Evolutionary conservation across 2,113 vertebrate genomes (phyloP).

Genomic region (Colistium nudipinnis): DNA sequence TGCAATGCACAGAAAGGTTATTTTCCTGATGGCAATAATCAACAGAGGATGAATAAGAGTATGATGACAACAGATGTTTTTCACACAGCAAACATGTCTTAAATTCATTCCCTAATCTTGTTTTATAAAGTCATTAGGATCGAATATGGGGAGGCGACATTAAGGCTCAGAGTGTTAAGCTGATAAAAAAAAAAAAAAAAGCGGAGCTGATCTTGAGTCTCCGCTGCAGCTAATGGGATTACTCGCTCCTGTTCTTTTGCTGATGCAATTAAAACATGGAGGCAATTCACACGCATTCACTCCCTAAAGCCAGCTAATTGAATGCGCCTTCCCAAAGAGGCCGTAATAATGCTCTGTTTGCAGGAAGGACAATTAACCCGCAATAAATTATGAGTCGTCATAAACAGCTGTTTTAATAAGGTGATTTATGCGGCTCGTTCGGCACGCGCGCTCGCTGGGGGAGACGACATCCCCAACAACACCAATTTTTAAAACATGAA

Average conservation of each 20-base stretch:
- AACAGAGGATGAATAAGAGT: too few species aligned
- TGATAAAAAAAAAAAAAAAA: too few species aligned
- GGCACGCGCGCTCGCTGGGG: not conserved
- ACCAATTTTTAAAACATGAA: not conserved
- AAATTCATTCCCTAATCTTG: not conserved
- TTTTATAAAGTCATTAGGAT: not conserved
- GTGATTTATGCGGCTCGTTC: conserved; percentile 52
- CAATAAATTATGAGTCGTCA: conserved; percentile 63
- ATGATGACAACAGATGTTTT: too few species aligned
- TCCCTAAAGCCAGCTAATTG: conserved; percentile 61
- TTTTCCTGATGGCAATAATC: too few species aligned
- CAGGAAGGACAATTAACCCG: conserved; percentile 61
- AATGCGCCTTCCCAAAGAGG: conserved; percentile 49
- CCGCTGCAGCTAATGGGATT: conserved; percentile 73
- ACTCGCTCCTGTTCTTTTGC: conserved; percentile 42
- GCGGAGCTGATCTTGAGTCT: conserved; percentile 45
- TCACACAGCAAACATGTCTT: not conserved
- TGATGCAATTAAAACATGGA: conserved; percentile 77
- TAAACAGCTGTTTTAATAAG: conserved; percentile 19
- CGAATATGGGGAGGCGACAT: conserved; percentile 7
- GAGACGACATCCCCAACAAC: not conserved
- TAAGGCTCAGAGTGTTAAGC: conserved; percentile 18
- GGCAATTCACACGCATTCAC: conserved; percentile 63
- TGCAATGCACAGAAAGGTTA: too few species aligned
- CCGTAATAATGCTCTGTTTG: conserved; percentile 61